Percentiles rank a stretch among this genome's conserved stretches.
Conservation (phyloP, 1,140 invertebrate genomes). For the Tribolium castaneum region DNA sequence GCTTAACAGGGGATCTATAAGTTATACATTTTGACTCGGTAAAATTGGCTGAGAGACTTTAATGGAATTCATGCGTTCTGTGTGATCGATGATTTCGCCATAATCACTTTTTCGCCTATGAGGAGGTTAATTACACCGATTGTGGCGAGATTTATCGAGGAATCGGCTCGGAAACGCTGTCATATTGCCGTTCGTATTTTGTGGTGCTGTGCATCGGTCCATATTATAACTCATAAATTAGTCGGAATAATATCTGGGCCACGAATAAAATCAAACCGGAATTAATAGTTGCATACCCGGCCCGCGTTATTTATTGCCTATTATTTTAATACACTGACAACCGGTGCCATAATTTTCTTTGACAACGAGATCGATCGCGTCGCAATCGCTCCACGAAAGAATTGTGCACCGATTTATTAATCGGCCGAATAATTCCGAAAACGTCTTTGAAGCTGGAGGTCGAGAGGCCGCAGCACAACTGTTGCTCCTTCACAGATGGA, state of each 20-base stretch:
- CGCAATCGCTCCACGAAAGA: not conserved
- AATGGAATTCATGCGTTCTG: conserved; percentile 28
- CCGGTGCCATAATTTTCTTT: conserved; percentile 4
- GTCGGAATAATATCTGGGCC: conserved; percentile 19
- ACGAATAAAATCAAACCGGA: conserved; percentile 17
- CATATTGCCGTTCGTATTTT: conserved; percentile 2
- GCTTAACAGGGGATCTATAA: conserved; percentile 35
- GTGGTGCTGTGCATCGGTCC: not conserved
- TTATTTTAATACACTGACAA: conserved; percentile 14
- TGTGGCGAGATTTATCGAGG: conserved; percentile 10
- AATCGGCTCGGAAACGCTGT: conserved; percentile 6
- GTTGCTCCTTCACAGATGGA: conserved; percentile 33
- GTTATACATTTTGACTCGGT: conserved; percentile 29
- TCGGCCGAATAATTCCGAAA: conserved; percentile 22
- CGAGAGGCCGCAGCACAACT: conserved; percentile 21
- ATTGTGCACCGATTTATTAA: conserved; percentile 16
- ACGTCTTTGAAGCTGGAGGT: conserved; percentile 22
- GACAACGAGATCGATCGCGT: not conserved
- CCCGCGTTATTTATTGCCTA: conserved; percentile 16
- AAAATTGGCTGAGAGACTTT: conserved; percentile 30
- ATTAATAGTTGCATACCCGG: conserved; percentile 12
- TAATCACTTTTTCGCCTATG: not conserved
- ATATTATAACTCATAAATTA: conserved; percentile 26
- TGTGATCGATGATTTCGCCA: conserved; percentile 20
- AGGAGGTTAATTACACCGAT: conserved; percentile 1